A percentile compares a stretch with the other conserved stretches of the same genome.
Evolutionary conservation across 2,113 vertebrate species (phyloP).

Genomic region (Gasterosteus nipponicus): DNA sequence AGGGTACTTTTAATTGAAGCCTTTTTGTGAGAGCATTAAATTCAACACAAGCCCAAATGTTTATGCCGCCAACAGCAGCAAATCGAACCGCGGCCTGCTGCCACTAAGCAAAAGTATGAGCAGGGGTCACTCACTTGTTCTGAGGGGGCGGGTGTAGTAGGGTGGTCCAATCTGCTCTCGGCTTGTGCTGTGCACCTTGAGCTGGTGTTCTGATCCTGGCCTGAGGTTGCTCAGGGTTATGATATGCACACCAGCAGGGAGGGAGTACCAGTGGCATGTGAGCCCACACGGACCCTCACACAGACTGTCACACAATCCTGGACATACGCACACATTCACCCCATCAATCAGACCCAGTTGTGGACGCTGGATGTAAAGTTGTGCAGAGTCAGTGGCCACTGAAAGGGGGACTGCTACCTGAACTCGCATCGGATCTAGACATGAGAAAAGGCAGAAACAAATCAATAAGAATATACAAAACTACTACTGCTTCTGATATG

Average conservation of each 20-base stretch:
- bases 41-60: background rate
- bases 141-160: slow-evolving; percentile 76
- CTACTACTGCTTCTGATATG: background rate
- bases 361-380: slow-evolving; percentile 71
- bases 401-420: slow-evolving; percentile 62
- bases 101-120: background rate
- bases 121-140: slow-evolving; percentile 81
- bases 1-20: slow-evolving; percentile 6
- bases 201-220: slow-evolving; percentile 83
- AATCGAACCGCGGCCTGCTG: background rate
- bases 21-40: background rate
- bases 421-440: slow-evolving; percentile 68
- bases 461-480: background rate
- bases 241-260: slow-evolving; percentile 63
- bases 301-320: slow-evolving; percentile 44
- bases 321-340: slow-evolving; percentile 71
- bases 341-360: slow-evolving; percentile 62
- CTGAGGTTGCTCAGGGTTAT: slow-evolving; percentile 78
- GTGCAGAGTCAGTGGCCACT: slow-evolving; percentile 52
- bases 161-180: slow-evolving; percentile 76
- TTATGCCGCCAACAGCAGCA: background rate
- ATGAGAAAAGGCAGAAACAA: slow-evolving; percentile 10
- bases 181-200: slow-evolving; percentile 82
- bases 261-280: slow-evolving; percentile 56
- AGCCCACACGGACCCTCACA: slow-evolving; percentile 44